A percentile compares a stretch with the other conserved stretches of the same genome.
Conservation (phyloP, 2,797 vertebrate genomes). For the Carduelis carduelis region DNA sequence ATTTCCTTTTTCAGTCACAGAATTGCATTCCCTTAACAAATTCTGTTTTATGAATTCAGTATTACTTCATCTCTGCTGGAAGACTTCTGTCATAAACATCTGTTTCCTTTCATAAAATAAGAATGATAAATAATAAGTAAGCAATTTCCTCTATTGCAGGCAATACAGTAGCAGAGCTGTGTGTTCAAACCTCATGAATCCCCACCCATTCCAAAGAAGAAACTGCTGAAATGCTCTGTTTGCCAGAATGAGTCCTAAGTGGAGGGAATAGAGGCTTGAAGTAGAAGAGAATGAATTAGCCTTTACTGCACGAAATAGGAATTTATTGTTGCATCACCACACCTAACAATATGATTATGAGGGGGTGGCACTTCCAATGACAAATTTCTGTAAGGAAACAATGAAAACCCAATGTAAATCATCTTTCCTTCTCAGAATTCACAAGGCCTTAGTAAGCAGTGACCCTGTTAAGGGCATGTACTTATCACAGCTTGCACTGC, state of each 20-base stretch:
- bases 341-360: not conserved
- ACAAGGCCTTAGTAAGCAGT: not conserved
- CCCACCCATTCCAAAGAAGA: not conserved
- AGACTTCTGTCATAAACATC: not conserved
- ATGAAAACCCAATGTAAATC: not conserved
- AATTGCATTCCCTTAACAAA: not conserved
- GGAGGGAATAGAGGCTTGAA: not conserved
- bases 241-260: not conserved
- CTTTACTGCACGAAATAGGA: not conserved
- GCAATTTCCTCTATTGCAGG: not conserved
- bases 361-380: not conserved
- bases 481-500: not conserved
- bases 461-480: not conserved
- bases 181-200: not conserved
- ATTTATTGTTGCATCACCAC: not conserved
- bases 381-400: not conserved
- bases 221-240: not conserved
- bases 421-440: not conserved
- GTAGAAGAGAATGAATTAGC: not conserved
- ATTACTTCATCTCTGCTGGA: not conserved
- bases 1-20: not conserved
- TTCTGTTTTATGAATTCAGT: not conserved
- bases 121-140: not conserved
- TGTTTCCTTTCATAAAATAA: constrained; percentile 1
- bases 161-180: constrained; percentile 8